Conservation (phyloP, 2,113 vertebrate species). For the Epinephelus moara region DNA sequence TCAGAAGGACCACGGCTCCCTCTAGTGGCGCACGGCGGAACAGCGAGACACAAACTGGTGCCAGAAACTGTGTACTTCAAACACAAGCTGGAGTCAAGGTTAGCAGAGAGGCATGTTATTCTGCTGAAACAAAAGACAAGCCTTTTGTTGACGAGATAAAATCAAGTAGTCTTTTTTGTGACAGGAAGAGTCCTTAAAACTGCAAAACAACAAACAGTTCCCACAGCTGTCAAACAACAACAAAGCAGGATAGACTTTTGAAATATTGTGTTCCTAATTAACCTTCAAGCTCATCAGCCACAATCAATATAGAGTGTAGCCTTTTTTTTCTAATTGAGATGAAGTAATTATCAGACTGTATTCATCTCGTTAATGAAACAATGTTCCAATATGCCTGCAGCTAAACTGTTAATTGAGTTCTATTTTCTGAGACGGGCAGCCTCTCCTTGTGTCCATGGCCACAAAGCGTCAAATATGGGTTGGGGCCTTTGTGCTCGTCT, state of each 20-base stretch:
- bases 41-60: not conserved
- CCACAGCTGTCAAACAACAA: conserved; percentile 30
- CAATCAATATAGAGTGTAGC: conserved; percentile 82
- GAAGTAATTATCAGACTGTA: conserved; percentile 86
- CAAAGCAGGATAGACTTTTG: conserved; percentile 52
- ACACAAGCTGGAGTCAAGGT: conserved; percentile 25
- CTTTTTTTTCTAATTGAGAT: conserved; percentile 81
- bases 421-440: conserved; percentile 76
- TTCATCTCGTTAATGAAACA: conserved; percentile 86
- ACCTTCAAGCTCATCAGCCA: conserved; percentile 85
- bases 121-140: conserved; percentile 22
- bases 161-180: conserved; percentile 5
- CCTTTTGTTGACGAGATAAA: conserved; percentile 6
- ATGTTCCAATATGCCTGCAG: conserved; percentile 80
- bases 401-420: conserved; percentile 85
- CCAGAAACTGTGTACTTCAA: not conserved
- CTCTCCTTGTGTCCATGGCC: conserved; percentile 75
- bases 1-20: conserved; percentile 65
- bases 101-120: not conserved
- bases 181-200: conserved; percentile 19
- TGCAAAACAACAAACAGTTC: conserved; percentile 33
- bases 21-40: conserved; percentile 69
- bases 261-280: conserved; percentile 84
- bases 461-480: conserved; percentile 71
- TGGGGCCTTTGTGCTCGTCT: conserved; percentile 67